phyloP scores from a whole-genome alignment of 2,888 invertebrate species.

The Pherbina coryleti region DNA sequence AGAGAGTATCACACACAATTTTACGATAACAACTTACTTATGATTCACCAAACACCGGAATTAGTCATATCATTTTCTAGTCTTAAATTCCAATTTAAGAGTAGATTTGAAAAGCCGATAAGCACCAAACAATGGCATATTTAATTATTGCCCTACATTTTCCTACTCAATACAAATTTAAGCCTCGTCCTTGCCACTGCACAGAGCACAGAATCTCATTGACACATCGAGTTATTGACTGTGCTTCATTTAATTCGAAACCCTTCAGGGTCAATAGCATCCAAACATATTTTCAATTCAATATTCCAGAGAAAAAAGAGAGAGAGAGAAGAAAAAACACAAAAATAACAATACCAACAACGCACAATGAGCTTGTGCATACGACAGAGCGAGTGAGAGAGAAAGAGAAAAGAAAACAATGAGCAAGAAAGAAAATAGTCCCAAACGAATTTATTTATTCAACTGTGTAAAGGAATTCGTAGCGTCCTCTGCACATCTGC shows the following conservation, averaged over 20 bases:
- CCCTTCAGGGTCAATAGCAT: constrained; percentile 35
- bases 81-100: too few species aligned
- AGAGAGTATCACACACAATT: too few species aligned
- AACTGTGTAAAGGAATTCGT: constrained; percentile 58
- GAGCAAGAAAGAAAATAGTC: constrained; percentile 27
- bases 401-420: constrained; percentile 42
- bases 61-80: too few species aligned
- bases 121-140: too few species aligned
- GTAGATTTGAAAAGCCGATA: too few species aligned
- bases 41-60: too few species aligned
- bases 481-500: constrained; percentile 43
- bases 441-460: constrained; percentile 54
- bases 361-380: background rate
- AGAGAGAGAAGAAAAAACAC: too few species aligned
- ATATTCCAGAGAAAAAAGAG: constrained; percentile 30
- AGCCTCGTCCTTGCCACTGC: too few species aligned
- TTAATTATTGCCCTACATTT: too few species aligned
- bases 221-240: constrained; percentile 35
- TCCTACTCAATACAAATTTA: too few species aligned
- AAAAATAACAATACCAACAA: background rate
- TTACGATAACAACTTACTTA: too few species aligned
- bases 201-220: background rate
- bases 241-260: constrained; percentile 33
- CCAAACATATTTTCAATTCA: constrained; percentile 47
- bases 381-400: background rate